Percentiles rank a stretch among this genome's conserved stretches.
Conservation (phyloP, 2,888 invertebrate species). For the Phania funesta region DNA sequence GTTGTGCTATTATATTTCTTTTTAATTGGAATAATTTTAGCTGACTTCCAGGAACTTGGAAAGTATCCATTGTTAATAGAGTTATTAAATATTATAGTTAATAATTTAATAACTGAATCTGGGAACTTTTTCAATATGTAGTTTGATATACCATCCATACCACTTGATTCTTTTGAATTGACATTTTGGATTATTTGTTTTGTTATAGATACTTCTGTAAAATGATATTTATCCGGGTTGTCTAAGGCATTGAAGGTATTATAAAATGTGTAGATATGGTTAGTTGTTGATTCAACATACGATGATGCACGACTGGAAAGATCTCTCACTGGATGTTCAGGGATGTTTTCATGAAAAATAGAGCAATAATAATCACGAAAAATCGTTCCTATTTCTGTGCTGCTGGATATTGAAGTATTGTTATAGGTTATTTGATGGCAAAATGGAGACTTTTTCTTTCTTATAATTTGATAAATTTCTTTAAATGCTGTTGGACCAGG, state of each 20-base stretch:
- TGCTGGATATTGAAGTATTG: no score
- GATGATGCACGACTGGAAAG: neutral
- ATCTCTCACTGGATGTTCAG: neutral
- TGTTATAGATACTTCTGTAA: neutral
- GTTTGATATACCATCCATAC: no score
- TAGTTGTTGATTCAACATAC: neutral
- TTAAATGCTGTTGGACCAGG: neutral
- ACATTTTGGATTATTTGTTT: neutral
- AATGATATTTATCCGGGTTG: neutral
- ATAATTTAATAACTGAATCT: neutral
- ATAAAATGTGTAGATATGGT: neutral
- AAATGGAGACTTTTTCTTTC: neutral
- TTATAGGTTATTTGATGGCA: neutral
- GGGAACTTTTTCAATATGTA: neutral
- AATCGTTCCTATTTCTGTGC: neutral
- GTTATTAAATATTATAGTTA: no score
- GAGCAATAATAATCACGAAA: neutral
- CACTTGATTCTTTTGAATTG: slow-evolving; percentile 4
- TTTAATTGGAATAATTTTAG: neutral
- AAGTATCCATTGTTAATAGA: neutral
- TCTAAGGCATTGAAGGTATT: neutral
- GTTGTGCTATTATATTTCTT: neutral
- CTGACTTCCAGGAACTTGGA: neutral
- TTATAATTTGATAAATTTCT: neutral
- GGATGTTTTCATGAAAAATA: no score